A percentile compares a stretch with the other conserved stretches of the same genome.
These are phyloP conservation scores for Microplitis demolitor DNA, from an alignment of 1,140 invertebrate species.

Conservation along the genomic window DNA sequence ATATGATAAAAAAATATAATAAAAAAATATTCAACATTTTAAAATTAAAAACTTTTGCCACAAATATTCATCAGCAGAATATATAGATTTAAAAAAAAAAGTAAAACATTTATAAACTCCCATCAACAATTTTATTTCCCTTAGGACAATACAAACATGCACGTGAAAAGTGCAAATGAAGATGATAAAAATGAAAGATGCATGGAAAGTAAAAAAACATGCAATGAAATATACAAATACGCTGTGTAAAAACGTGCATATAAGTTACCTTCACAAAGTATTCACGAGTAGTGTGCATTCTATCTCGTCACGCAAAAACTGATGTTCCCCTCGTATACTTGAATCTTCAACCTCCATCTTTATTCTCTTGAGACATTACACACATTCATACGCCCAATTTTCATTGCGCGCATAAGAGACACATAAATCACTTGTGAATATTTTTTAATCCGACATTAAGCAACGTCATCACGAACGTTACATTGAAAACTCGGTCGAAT, in stretches of 20 bases:
- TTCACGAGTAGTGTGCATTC: neutral
- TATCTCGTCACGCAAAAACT: neutral
- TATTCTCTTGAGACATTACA: neutral
- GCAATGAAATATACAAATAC: neutral
- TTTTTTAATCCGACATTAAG: constrained; percentile 27
- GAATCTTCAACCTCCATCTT: neutral
- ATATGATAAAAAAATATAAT: too few species aligned
- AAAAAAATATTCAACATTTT: too few species aligned
- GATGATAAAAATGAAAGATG: neutral
- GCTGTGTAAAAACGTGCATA: neutral
- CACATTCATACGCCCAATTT: neutral
- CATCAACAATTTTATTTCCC: too few species aligned
- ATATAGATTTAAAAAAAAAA: too few species aligned
- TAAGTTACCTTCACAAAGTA: neutral
- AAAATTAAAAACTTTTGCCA: too few species aligned
- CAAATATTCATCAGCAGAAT: too few species aligned
- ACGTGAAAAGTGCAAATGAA: neutral
- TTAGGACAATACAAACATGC: neutral
- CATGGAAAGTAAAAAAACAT: neutral
- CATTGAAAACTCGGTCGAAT: constrained; percentile 8
- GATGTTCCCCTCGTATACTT: neutral
- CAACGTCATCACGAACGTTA: constrained; percentile 23
- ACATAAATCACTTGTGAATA: constrained; percentile 7
- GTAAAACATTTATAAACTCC: too few species aligned
- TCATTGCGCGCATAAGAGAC: constrained; percentile 3